Evolutionary conservation across 2,888 invertebrate species (phyloP).

Genomic region (Hirtodrosophila trivittata): DNA sequence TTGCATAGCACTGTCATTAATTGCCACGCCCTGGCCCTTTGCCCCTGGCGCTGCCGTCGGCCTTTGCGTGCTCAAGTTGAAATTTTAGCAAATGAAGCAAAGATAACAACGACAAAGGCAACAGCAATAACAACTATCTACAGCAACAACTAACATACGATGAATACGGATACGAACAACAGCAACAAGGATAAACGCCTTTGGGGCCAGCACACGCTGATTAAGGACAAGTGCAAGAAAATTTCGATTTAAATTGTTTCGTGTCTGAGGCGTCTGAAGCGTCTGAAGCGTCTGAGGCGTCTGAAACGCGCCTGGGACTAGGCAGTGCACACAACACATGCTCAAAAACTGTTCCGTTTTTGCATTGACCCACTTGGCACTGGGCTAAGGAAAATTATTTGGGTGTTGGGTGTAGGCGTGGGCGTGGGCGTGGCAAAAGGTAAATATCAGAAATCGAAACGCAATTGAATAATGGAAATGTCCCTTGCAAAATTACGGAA

Average conservation of each 20-base stretch:
- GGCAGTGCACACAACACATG: constrained; percentile 44
- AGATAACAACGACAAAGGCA: constrained; percentile 53
- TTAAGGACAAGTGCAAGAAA: constrained; percentile 70
- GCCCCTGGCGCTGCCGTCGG: constrained; percentile 18
- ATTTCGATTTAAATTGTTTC: constrained; percentile 57
- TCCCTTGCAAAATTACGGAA: too few species aligned
- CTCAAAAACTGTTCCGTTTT: constrained; percentile 55
- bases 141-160: background rate
- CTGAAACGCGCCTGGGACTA: too few species aligned
- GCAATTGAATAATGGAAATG: too few species aligned
- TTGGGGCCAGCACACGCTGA: constrained; percentile 52
- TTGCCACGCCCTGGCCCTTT: constrained; percentile 56
- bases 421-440: background rate
- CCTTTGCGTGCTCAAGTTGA: constrained; percentile 74
- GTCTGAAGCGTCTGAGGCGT: too few species aligned
- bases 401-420: too few species aligned
- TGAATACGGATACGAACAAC: constrained; percentile 3
- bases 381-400: constrained; percentile 5
- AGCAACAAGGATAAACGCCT: constrained; percentile 49
- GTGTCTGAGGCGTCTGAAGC: constrained; percentile 31
- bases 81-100: constrained; percentile 71
- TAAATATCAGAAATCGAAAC: too few species aligned
- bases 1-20: constrained; percentile 60
- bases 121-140: constrained; percentile 6
- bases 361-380: constrained; percentile 58